Evolutionary conservation across 2,113 vertebrate genomes (phyloP), one percentile per base, ranked within the genome.

Genomic region (Platycercus adscitus): DNA sequence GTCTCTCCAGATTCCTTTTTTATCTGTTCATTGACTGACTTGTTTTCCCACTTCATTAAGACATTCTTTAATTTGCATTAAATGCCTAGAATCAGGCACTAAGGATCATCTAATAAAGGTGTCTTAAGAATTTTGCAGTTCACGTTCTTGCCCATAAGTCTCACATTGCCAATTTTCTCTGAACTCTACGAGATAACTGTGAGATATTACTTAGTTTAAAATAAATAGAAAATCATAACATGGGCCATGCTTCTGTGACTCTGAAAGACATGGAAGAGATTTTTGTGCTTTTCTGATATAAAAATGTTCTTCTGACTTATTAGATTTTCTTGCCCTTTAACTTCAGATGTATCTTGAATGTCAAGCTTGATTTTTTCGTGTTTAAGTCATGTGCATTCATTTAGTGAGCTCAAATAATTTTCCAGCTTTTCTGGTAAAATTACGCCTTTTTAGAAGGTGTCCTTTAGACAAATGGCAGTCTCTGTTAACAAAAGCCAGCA

Each of bases 241-340:
- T 7, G 9, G 69, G 10, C 50, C 55, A 68, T 78, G 39, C n/a
- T 95, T 90, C 60, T 81, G 39, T 93, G 68, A 46, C 58, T 83
- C 61, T 95, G 63, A 94, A 93, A 73, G 75, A 66, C 64, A 39
- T 60, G n/a, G 89, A 86, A 77, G 68, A 66, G 12, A 44, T 86
- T 82, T 94, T 91, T 94, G 13, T 75, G 71, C 50, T 60, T 91
- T 93, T 94, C 41, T 90, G 73, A 78, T 86, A 93, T 86, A 86
- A 92, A 95, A 93, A 58, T 73, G 9, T 86, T 88, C 58, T 78
- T 77, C 64, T 90, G 82, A 95, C 75, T 94, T 91, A 86, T 95
- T 93, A 93, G 81, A 89, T 94, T 91, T 95, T 77, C 89, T 91
- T 96, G 88, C 85, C 92, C 95, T 96, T 95, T 96, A 93, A 88